Evolutionary conservation across 2,888 invertebrate genomes (phyloP).

Genomic region (Cephus sareptanus): DNA sequence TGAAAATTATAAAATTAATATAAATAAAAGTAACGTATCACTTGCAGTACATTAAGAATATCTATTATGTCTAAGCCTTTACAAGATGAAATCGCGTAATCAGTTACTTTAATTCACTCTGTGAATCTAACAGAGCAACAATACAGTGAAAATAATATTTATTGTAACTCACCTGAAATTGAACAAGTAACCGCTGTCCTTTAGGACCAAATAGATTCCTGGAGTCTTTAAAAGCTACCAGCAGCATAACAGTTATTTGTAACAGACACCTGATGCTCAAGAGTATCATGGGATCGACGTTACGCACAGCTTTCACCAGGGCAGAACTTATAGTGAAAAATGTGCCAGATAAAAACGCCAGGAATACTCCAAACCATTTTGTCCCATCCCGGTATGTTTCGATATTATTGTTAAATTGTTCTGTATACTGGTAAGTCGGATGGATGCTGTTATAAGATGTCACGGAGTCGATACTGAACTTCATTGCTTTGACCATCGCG

Average conservation of each 20-base stretch:
- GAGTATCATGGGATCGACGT: slow-evolving; percentile 66
- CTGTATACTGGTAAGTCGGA: slow-evolving; percentile 55
- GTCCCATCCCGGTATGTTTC: slow-evolving; percentile 56
- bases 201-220: slow-evolving; percentile 61
- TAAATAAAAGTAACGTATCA: slow-evolving; percentile 6
- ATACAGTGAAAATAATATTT: neutral
- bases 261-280: slow-evolving; percentile 62
- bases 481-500: slow-evolving; percentile 40
- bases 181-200: slow-evolving; percentile 60
- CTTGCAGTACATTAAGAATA: neutral
- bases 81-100: too few relatives aligned
- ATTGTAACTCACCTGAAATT: slow-evolving; percentile 54
- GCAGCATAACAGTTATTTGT: slow-evolving; percentile 62
- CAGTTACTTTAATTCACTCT: neutral
- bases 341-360: slow-evolving; percentile 67
- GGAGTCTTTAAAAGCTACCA: slow-evolving; percentile 52
- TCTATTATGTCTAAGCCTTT: neutral
- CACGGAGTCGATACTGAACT: slow-evolving; percentile 54
- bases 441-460: slow-evolving; percentile 60
- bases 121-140: neutral
- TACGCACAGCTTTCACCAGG: slow-evolving; percentile 63
- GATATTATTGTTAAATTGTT: slow-evolving; percentile 57
- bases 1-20: slow-evolving; percentile 33
- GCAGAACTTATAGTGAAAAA: slow-evolving; percentile 67
- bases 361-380: slow-evolving; percentile 62